These are phyloP conservation scores for Coracopsis vasa DNA, from an alignment of 2,113 vertebrate genomes.

Conservation along the genomic window DNA sequence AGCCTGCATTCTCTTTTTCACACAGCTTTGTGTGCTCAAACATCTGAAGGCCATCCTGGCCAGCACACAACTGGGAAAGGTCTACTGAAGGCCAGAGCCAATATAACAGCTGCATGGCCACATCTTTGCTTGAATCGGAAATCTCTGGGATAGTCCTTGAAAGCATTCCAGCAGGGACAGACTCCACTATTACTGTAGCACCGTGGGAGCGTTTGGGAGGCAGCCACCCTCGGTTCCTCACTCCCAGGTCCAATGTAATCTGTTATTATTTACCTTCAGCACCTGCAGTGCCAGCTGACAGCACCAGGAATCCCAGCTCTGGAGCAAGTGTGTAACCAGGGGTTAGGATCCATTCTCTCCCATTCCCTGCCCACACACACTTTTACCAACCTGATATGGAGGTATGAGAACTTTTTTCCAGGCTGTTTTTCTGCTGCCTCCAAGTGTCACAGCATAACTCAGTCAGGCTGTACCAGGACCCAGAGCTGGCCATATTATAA, in stretches of 20 bases:
- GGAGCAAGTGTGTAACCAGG: not conserved
- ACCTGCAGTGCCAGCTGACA: not conserved
- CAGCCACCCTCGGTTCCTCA: not conserved
- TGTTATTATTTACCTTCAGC: not conserved
- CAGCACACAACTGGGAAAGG: not conserved
- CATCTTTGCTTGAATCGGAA: not conserved
- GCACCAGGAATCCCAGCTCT: not conserved
- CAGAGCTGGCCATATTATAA: constrained; percentile 77
- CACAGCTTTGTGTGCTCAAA: not conserved
- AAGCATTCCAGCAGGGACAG: not conserved
- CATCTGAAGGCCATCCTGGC: not conserved
- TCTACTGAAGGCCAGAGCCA: not conserved
- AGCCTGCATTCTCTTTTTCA: not conserved
- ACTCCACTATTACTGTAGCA: not conserved
- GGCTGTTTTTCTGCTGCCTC: constrained; percentile 68
- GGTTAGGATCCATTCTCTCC: not conserved
- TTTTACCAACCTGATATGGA: not conserved
- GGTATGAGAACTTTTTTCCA: constrained; percentile 61
- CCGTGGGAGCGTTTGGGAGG: not conserved
- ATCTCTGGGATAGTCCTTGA: constrained; percentile 4
- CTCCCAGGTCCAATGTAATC: not conserved
- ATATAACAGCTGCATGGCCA: not conserved
- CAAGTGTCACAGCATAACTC: constrained; percentile 73
- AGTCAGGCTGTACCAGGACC: constrained; percentile 80
- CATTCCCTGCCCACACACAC: not conserved